phyloP scores from a whole-genome alignment of 2,797 vertebrate genomes.

The Semaprochilodus insignis region DNA sequence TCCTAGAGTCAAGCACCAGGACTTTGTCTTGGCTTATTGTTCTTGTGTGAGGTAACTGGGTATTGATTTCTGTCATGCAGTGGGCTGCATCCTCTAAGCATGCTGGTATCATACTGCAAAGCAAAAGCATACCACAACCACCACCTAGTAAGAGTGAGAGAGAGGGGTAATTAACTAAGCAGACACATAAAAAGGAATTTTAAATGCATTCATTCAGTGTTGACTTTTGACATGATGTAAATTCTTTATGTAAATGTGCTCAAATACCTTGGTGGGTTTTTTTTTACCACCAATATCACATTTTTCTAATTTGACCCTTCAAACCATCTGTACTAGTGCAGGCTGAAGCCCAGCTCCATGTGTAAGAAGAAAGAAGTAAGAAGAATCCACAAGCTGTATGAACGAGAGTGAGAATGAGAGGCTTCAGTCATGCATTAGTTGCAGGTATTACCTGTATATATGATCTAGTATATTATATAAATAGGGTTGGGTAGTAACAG shows the following conservation, averaged over 20 bases:
- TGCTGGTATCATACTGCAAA: conserved; percentile 13
- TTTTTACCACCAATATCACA: no score
- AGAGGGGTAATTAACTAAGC: neutral
- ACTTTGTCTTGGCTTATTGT: conserved; percentile 43
- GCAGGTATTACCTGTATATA: no score
- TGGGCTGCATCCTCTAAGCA: conserved; percentile 22
- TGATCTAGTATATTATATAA: no score
- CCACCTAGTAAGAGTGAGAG: neutral
- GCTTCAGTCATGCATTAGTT: no score
- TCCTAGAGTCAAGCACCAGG: conserved; percentile 19
- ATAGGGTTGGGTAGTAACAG: no score
- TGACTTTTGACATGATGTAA: neutral
- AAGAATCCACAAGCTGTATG: neutral
- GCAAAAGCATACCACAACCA: neutral
- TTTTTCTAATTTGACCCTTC: no score
- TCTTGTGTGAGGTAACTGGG: conserved; percentile 34
- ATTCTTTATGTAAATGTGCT: neutral
- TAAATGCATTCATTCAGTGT: neutral
- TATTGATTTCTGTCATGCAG: conserved; percentile 42
- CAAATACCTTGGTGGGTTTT: no score
- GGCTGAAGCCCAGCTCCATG: no score
- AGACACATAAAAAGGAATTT: neutral
- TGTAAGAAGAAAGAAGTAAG: neutral
- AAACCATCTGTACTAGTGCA: no score
- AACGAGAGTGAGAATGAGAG: neutral